Conservation (phyloP, 2,797 vertebrate species). For the Scarus forsteni region DNA sequence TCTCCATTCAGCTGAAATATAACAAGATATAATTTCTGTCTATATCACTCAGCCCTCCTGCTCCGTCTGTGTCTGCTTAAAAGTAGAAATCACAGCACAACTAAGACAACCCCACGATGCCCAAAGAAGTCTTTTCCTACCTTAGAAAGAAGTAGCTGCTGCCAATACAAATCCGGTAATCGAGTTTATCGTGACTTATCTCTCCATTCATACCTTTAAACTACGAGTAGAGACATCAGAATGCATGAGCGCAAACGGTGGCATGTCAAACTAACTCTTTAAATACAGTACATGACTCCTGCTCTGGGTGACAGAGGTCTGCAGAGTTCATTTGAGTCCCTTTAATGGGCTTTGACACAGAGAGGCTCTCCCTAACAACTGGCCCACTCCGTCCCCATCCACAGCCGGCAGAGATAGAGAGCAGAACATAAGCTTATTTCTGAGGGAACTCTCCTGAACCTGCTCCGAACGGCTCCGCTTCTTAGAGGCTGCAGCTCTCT, state of each 20-base stretch:
- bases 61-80: slow-evolving; percentile 19
- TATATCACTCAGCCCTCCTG: too few species aligned
- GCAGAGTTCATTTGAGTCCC: slow-evolving; percentile 2
- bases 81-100: slow-evolving; percentile 15
- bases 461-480: slow-evolving; percentile 40
- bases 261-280: slow-evolving; percentile 15
- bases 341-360: slow-evolving; percentile 13
- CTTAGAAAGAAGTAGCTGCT: slow-evolving; percentile 13
- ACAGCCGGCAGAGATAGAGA: slow-evolving; percentile 13
- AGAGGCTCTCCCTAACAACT: slow-evolving; percentile 25
- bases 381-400: slow-evolving; percentile 14
- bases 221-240: slow-evolving; percentile 2
- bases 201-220: slow-evolving; percentile 19
- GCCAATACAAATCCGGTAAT: slow-evolving; percentile 24
- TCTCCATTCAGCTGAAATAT: too few species aligned
- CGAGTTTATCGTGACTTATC: slow-evolving; percentile 44
- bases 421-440: slow-evolving; percentile 52
- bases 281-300: slow-evolving; percentile 9
- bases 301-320: slow-evolving; percentile 9
- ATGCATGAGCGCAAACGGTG: neutral
- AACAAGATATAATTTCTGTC: too few species aligned
- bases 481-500: slow-evolving; percentile 60
- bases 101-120: neutral
- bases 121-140: slow-evolving; percentile 15
- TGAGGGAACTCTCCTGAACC: slow-evolving; percentile 44